phyloP scores from a whole-genome alignment of 2,113 vertebrate genomes.

The Ibidorhyncha struthersii region DNA sequence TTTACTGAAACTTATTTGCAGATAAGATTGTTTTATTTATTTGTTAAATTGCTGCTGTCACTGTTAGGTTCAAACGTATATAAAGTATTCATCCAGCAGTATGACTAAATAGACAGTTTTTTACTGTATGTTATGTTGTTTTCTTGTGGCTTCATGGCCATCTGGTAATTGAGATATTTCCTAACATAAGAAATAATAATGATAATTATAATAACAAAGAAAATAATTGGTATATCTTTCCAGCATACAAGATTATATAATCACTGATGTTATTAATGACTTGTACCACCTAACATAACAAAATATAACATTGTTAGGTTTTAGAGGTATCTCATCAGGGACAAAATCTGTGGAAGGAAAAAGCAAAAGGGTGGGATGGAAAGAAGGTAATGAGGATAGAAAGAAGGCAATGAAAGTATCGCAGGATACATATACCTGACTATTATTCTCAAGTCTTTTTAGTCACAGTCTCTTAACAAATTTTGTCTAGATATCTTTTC shows the following conservation, averaged over 20 bases:
- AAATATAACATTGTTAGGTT: background rate
- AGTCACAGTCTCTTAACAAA: background rate
- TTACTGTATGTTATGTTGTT: accelerated
- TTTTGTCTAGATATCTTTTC: background rate
- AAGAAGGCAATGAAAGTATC: background rate
- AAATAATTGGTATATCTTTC: background rate
- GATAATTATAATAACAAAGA: background rate
- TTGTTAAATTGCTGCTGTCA: background rate
- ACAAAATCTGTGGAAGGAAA: background rate
- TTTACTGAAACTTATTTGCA: background rate
- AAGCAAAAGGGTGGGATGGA: background rate
- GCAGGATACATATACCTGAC: background rate
- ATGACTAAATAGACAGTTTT: background rate
- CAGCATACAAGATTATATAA: background rate
- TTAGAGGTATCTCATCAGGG: background rate
- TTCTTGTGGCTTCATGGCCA: background rate
- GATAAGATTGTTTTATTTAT: background rate
- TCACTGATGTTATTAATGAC: background rate
- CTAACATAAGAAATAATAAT: background rate
- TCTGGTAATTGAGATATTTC: background rate
- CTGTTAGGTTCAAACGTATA: background rate
- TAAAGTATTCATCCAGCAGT: background rate
- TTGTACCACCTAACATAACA: background rate
- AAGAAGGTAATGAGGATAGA: background rate
- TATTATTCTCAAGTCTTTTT: background rate